Percentiles rank a stretch among this genome's conserved stretches.
Conservation (phyloP, 2,888 invertebrate genomes). For the Epiblema foenella region DNA sequence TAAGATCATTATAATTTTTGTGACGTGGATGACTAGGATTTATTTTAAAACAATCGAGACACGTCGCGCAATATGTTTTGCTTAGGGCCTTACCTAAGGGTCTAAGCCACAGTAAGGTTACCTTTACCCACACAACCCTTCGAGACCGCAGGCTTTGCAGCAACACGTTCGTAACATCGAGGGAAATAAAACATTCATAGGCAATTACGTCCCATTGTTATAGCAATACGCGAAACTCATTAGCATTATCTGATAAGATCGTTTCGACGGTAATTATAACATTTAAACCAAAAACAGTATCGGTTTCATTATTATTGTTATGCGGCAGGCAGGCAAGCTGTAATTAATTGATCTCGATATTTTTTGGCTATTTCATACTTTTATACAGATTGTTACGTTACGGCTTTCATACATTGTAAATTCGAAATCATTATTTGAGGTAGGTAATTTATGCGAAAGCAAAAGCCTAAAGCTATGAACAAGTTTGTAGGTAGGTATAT, state of each 20-base stretch:
- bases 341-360: not conserved
- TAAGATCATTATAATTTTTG: no score
- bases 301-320: not conserved
- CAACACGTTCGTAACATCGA: not conserved
- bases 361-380: not conserved
- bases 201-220: slow-evolving; percentile 1
- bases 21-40: no score
- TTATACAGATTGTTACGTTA: not conserved
- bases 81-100: no score
- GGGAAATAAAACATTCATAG: not conserved
- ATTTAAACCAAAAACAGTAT: slow-evolving; percentile 7
- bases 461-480: not conserved
- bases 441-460: not conserved
- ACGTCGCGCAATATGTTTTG: not conserved
- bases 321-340: not conserved
- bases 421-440: not conserved
- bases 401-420: not conserved
- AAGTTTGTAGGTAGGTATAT: no score
- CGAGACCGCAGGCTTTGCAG: not conserved
- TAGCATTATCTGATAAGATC: slow-evolving; percentile 4
- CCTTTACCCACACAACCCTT: not conserved
- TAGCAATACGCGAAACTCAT: not conserved
- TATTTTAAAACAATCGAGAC: no score
- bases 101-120: no score
- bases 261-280: not conserved